Evolutionary conservation across 2,113 vertebrate species (phyloP).

Genomic region (Cariama cristata): DNA sequence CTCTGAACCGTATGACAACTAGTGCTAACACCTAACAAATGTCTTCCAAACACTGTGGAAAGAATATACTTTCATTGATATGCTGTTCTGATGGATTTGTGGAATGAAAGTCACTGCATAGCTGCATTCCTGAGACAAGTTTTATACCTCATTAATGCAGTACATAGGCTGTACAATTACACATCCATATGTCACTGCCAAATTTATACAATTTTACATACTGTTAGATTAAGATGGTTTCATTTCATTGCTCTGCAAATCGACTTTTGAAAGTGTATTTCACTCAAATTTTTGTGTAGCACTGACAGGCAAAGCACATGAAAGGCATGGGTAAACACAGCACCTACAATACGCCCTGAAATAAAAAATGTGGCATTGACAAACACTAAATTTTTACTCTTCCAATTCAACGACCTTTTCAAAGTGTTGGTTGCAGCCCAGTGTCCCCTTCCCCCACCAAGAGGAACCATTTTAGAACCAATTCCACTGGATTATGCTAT

Average conservation of each 20-base stretch:
- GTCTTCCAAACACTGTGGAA: neutral
- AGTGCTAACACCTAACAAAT: neutral
- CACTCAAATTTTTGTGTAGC: neutral
- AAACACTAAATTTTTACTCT: neutral
- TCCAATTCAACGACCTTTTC: neutral
- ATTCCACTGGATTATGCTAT: conserved; percentile 12
- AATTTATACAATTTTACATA: conserved; percentile 49
- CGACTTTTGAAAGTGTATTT: conserved; percentile 30
- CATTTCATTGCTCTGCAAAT: conserved; percentile 44
- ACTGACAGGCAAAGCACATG: neutral
- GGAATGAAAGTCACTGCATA: conserved; percentile 1
- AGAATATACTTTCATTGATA: neutral
- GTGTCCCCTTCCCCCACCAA: neutral
- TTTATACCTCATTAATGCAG: conserved; percentile 54
- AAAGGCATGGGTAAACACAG: neutral
- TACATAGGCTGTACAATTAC: conserved; percentile 42
- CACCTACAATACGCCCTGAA: neutral
- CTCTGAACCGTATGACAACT: neutral
- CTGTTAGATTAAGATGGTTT: conserved; percentile 32
- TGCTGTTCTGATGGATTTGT: neutral
- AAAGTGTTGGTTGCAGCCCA: neutral
- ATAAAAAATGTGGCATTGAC: neutral
- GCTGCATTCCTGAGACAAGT: conserved; percentile 12
- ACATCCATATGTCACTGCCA: conserved; percentile 45
- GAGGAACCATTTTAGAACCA: neutral